Conservation (phyloP, 2,113 vertebrate species). For the Heptranchias perlo region DNA sequence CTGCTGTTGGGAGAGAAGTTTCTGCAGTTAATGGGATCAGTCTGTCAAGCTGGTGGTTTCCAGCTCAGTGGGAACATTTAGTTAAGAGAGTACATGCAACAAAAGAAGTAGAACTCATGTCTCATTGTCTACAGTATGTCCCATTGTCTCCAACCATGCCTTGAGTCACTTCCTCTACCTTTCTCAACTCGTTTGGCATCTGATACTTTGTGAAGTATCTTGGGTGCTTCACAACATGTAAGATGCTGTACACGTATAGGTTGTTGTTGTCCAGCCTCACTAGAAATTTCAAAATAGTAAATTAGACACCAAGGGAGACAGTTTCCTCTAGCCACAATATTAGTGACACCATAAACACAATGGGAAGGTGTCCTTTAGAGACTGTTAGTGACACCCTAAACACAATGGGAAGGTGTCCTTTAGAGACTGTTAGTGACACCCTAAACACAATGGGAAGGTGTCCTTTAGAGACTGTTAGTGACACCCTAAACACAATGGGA, state of each 20-base stretch:
- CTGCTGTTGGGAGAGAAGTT: background rate
- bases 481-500: no score
- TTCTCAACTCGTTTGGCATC: background rate
- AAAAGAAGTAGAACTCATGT: background rate
- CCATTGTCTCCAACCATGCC: background rate
- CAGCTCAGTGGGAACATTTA: background rate
- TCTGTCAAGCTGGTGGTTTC: background rate
- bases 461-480: no score
- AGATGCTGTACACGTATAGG: background rate
- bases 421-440: no score
- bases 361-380: no score
- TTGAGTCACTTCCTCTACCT: background rate
- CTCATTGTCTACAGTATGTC: background rate
- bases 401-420: no score
- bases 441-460: no score
- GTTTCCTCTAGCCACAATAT: background rate
- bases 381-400: no score
- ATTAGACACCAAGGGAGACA: background rate
- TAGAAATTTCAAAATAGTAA: background rate
- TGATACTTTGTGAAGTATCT: no score
- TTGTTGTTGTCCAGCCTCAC: background rate
- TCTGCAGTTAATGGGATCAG: background rate
- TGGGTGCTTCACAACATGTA: no score
- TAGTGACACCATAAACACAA: no score
- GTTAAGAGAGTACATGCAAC: background rate